Percentiles rank a stretch among this genome's conserved stretches.
Conservation (phyloP, 2,113 vertebrate species). For the Dipodomys ordii region DNA sequence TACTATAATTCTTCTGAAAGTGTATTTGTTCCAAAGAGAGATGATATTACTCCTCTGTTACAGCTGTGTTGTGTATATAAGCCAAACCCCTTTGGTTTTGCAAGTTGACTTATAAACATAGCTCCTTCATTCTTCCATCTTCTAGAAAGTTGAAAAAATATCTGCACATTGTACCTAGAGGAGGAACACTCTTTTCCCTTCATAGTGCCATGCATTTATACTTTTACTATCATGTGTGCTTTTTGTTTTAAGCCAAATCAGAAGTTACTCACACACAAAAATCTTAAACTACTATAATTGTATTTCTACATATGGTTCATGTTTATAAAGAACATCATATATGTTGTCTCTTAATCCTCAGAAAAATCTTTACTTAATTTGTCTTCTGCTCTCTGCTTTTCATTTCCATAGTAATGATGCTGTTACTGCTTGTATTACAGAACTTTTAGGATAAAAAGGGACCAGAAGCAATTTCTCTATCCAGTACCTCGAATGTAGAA, state of each 20-base stretch:
- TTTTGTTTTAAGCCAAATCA: neutral
- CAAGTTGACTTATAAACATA: neutral
- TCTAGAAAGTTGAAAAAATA: neutral
- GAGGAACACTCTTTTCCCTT: neutral
- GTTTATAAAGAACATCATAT: neutral
- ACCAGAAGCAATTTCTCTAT: neutral
- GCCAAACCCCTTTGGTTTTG: neutral
- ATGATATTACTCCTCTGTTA: neutral
- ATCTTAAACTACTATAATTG: neutral
- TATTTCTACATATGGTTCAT: slow-evolving; percentile 1
- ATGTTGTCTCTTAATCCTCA: slow-evolving; percentile 4
- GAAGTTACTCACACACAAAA: neutral
- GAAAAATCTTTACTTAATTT: slow-evolving; percentile 15
- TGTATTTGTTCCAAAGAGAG: slow-evolving; percentile 7
- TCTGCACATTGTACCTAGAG: neutral
- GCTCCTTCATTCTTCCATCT: neutral
- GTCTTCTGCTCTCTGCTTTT: neutral
- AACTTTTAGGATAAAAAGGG: neutral
- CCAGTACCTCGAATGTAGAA: neutral
- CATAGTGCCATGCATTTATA: neutral
- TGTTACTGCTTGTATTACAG: neutral
- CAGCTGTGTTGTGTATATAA: neutral
- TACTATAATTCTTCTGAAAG: neutral
- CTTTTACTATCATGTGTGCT: neutral
- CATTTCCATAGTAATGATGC: neutral